Conservation (phyloP, 2,797 vertebrate species). For the Notoglanidium macrostoma region DNA sequence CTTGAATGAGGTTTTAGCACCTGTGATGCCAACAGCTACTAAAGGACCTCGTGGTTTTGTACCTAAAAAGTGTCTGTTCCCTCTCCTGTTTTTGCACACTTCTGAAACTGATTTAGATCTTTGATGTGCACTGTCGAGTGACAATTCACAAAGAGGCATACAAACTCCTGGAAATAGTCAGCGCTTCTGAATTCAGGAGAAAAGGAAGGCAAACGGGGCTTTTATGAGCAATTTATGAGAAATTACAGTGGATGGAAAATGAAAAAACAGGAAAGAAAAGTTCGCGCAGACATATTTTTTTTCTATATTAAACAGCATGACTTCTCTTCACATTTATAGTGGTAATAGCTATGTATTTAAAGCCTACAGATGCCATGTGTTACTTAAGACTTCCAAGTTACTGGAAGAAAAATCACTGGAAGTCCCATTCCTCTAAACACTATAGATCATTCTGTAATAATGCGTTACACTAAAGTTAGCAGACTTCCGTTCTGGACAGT, state of each 20-base stretch:
- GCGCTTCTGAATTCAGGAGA: neutral
- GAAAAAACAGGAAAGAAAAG: neutral
- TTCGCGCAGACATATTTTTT: neutral
- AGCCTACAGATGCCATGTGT: neutral
- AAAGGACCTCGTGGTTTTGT: neutral
- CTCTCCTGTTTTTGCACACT: neutral
- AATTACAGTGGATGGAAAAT: neutral
- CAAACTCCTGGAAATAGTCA: constrained; percentile 5
- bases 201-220: neutral
- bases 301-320: constrained; percentile 21
- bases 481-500: constrained; percentile 23
- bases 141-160: neutral
- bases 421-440: neutral
- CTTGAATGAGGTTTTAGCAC: neutral
- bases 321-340: constrained; percentile 7
- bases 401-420: neutral
- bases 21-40: neutral
- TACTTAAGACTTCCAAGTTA: neutral
- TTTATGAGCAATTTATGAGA: constrained; percentile 16
- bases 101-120: neutral
- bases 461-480: neutral
- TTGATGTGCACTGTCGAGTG: neutral
- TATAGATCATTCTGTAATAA: neutral
- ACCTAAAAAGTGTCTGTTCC: neutral
- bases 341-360: constrained; percentile 16